Evolutionary conservation across 2,113 vertebrate species (phyloP), one percentile per base, ranked within the genome.

Genomic region (Xenopus laevis): DNA sequence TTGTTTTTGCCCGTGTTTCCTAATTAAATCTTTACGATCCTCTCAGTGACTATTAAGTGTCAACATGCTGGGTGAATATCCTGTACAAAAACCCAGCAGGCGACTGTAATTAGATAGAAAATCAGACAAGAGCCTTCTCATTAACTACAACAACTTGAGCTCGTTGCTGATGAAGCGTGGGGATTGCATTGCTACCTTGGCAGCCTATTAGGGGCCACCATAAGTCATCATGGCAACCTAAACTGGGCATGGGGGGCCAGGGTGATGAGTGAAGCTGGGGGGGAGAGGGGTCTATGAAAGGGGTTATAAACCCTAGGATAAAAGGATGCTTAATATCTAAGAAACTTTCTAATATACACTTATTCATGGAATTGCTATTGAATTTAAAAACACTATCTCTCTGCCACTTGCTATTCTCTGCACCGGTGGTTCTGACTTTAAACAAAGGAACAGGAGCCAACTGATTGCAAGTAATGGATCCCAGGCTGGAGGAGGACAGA

Each of bases 11-110:
- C 88, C 88, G 33, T 87, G 86, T 90, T 87, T 90, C 89, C 90
- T 93, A 94, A 94, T 93, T 93, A 94, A 92, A 94, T 94, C 89
- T 93, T 94, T 93, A 93, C 89, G 91, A 92, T 88, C 84, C 92
- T 93, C 91, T 89, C 85, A 86, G 92, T 92, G 92, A 91, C 90
- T 93, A 93, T 93, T 94, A 93, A 93, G 89, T 90, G 90, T 89
- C 91, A 89, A 88, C 92, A 91, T 90, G 92, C 92, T 92, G 91
- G 85, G 92, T 91, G 92, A 89, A 91, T 92, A 92, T 92, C 92
- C 92, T 91, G 89, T 88, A 89, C 91, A 90, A 91, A 90, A 91
- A 91, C 89, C 88, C 92, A 92, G 92, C 91, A 92, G 92, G 92
- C 87, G 91, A 86, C 87, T 87, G 90, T 91, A 92, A 93, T 93